These are phyloP conservation scores for Diplodus puntazzo DNA, from an alignment of 2,797 vertebrate species.

Conservation along the genomic window DNA sequence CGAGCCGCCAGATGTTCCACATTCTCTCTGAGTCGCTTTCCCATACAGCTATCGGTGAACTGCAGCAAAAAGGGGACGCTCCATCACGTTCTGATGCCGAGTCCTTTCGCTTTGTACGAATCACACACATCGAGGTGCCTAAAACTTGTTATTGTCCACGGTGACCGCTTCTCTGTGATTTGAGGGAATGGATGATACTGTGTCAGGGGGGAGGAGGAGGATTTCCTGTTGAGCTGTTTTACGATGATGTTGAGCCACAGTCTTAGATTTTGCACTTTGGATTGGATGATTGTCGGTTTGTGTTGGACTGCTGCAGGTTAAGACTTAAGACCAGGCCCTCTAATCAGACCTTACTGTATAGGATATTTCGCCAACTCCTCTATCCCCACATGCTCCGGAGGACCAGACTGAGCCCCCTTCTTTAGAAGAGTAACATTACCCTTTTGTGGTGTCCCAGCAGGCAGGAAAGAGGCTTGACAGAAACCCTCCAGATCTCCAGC, in stretches of 20 bases:
- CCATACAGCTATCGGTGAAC: constrained; percentile 46
- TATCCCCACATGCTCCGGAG: constrained; percentile 54
- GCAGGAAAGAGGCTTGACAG: constrained; percentile 52
- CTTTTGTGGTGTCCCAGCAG: constrained; percentile 41
- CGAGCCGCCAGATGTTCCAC: constrained; percentile 40
- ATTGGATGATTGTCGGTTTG: constrained; percentile 61
- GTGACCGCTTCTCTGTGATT: constrained; percentile 79
- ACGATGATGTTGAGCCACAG: constrained; percentile 73
- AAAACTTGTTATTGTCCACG: constrained; percentile 72
- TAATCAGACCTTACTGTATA: constrained; percentile 26
- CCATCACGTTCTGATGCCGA: constrained; percentile 23
- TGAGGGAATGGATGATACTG: constrained; percentile 69
- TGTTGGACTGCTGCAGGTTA: constrained; percentile 64
- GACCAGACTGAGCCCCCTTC: constrained; percentile 54
- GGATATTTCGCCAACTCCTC: constrained; percentile 42
- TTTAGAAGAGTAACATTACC: constrained; percentile 30
- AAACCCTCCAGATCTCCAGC: constrained; percentile 57
- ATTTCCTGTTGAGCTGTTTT: constrained; percentile 68
- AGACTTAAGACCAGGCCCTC: constrained; percentile 41
- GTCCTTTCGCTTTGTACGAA: constrained; percentile 48
- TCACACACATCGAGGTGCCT: constrained; percentile 77
- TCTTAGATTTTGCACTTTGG: constrained; percentile 80
- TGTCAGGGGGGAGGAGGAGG: constrained; percentile 38
- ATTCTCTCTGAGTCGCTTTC: constrained; percentile 54
- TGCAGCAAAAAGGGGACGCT: constrained; percentile 49